Base-by-base conservation (phyloP, 2,888 invertebrate species). In the Opisthograptis luteolata region DNA sequence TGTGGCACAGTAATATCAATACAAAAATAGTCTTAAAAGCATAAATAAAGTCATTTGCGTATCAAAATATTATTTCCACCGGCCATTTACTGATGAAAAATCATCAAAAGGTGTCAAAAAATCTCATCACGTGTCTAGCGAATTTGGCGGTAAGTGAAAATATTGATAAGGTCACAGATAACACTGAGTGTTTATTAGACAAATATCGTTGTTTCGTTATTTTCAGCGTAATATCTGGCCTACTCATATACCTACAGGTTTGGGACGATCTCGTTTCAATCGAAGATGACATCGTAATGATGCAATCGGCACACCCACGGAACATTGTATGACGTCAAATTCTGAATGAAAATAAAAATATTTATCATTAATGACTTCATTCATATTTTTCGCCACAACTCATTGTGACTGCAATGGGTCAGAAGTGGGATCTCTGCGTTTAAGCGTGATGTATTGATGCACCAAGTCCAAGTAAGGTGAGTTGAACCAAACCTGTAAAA, bases 251-350 rank as follows among this genome's bases (percentile, higher is more conserved):
- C 25, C 2, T 25, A 32, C 57, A 32, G 44, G 57, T 59, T 45
- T 57, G 55, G 57, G 35, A 20, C 45, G 51, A 39, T 46, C 46
- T 52, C 37, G 39, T 55, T 61, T 53, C 20, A 46, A 22, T 43
- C 27, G 40, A 59, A 59, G 57, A 62, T 62, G 62, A 58, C 59
- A 56, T 48, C 31, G 31, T 13, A 45, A 49, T 62, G 62, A 62
- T 40, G 62, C 57, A 54, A 62, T 52, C 59, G 41, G 36, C 52
- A 54, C 62, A 42, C 62, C 62, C 57, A 62, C 59, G 32, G 13
- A 50, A 32, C 53, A 50, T 48, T 47, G 51, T 40, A 50, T 53
- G 51, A 55, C 49, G 50, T 54, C 37, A 53, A 54, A 53, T 44
- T 39, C 40, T 35, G 55, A 52, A 55, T 55, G 51, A 49, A 56